Evolutionary conservation across 2,888 invertebrate species (phyloP), one percentile per base, ranked within the genome.

Genomic region (Unio pictorum): DNA sequence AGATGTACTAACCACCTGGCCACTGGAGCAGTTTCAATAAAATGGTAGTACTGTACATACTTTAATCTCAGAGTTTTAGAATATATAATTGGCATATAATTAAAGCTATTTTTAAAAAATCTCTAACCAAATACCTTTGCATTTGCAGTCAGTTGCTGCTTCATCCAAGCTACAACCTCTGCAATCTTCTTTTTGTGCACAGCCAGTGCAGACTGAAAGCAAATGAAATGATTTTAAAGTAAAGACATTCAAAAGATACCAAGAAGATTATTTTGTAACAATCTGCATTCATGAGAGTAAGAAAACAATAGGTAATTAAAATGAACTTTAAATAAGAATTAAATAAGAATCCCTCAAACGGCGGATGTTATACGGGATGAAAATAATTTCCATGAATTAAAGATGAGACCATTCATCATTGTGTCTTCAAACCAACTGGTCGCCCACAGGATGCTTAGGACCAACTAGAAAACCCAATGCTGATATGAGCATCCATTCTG

Each of bases 181-280:
- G 92, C 92, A 4, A 95, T 89, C 89, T 95, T 95, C 88, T 94
- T 95, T 71, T 91, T 90, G 86, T 95, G 93, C 7, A 95, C 93
- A 60, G 94, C 94, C 66, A 95, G 90, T 64, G 95, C 95, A 60
- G 72, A 73, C 87, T 87, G 69, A 34, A 80, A 68, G 58, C 45
- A 45, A 45, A 45, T 45, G 3, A 15, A 45, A 45, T 11, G 30
- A 61, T 54, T 30, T 30, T 15, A 8, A 20, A n/a, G n/a, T 55
- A 15, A 64, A 45, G n/a, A n/a, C 15, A 55, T 20, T 17, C 2
- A 45, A 20, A 64, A 5, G 6, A 55, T 34, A 34, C 34, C 34
- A 34, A 1, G 34, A 34, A 34, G 34, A 34, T 34, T 34, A 34
- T 34, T 34, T 34, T 34, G 34, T 34, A 30, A 67, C 56, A 55